Evolutionary conservation across 2,113 vertebrate genomes (phyloP), one percentile per base, ranked within the genome.

Genomic region (Cranoglanis bouderius): DNA sequence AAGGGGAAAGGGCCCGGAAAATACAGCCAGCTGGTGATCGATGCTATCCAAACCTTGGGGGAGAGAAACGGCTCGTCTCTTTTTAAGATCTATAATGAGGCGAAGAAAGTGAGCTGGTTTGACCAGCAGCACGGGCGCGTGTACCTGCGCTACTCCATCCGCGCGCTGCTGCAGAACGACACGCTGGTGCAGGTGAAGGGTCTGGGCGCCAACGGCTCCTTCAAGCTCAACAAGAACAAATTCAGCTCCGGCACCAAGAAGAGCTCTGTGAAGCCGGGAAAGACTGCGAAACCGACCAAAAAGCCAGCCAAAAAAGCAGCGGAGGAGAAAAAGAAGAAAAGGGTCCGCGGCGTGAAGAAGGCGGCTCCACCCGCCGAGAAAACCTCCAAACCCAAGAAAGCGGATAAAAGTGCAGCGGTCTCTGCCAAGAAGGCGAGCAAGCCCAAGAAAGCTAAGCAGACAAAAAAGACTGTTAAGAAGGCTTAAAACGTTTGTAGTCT

Each of bases 131-230:
- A 97, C 85, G 97, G 97, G 6, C 96, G 97, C 90, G 97, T 96
- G 91, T 97, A 97, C 91, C 93, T 97, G 87, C 96, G 97, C 35
- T 97, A 97, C 90, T 97, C 97, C 9, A 95, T 97, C 87, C 96
- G 96, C 90, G 97, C 97, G 10, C 92, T 97, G 92, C 96, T 97
- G 91, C 95, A 96, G 91, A 97, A 97, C 92, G 96, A 97, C 89
- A 97, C 97, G 1, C 94, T 97, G 57, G 94, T 97, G 43, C 97
- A 97, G 92, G 97, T 97, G 90, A 97, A 96, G 94, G 97, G 97
- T 84, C 95, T 95, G 12, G 97, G 97, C 19, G 97, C 97, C 86
- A 97, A 97, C 89, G 97, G 97, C 46, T 97, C 96, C 3, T 97
- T 97, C 95, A 96, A 95, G 92, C 95, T 97, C 86, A 97, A 97